Evolutionary conservation across 2,113 vertebrate genomes (phyloP).

Genomic region (Apistogramma diplotaenia): DNA sequence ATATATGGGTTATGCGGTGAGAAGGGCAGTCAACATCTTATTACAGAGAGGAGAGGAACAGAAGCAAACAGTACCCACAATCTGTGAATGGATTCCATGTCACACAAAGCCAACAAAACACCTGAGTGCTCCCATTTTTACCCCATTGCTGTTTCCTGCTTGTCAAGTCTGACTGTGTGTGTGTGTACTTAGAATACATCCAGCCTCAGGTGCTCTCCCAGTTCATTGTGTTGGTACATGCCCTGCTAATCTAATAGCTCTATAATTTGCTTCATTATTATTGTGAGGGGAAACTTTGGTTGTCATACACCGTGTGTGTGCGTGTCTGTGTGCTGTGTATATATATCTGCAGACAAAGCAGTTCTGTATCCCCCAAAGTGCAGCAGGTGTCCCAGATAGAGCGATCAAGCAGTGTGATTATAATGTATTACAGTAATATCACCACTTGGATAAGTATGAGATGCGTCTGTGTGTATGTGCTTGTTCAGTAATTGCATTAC

Average conservation of each 20-base stretch:
- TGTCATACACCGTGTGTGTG: background rate
- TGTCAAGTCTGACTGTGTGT: constrained; percentile 4
- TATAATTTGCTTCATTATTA: constrained; percentile 26
- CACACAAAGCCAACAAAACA: constrained; percentile 1
- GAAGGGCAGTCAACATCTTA: background rate
- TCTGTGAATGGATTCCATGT: background rate
- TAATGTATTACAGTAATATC: constrained; percentile 41
- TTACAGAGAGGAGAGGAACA: background rate
- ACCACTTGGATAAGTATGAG: constrained; percentile 9
- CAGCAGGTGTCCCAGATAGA: constrained; percentile 33
- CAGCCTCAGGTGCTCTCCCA: constrained; percentile 20
- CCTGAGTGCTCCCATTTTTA: background rate
- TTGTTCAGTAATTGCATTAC: constrained; percentile 8
- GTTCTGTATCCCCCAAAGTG: constrained; percentile 32
- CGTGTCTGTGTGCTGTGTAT: background rate
- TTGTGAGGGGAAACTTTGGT: background rate
- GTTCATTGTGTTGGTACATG: constrained; percentile 17
- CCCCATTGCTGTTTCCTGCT: background rate
- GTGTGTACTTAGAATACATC: background rate
- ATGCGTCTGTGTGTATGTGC: background rate
- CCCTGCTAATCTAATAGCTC: constrained; percentile 22
- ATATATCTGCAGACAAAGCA: constrained; percentile 29
- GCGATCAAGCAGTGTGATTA: constrained; percentile 22
- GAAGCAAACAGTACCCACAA: background rate
- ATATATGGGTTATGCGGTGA: background rate